These are phyloP conservation scores for Neomorphus geoffroyi DNA, from an alignment of 2,797 vertebrate species.

Conservation along the genomic window DNA sequence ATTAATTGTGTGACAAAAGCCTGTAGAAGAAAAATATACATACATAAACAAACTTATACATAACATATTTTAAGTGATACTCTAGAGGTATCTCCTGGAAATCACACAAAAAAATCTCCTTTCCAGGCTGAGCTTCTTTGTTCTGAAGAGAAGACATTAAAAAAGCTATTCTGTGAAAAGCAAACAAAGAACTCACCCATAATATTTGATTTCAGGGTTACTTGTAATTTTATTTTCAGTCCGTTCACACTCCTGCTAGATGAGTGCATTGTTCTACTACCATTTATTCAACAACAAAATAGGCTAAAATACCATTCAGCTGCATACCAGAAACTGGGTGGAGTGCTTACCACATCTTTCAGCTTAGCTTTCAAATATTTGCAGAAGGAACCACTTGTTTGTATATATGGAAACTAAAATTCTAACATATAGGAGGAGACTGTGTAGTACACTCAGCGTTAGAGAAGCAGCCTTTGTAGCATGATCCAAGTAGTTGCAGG, in stretches of 20 bases:
- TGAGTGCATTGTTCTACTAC: not conserved
- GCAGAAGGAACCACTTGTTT: constrained; percentile 23
- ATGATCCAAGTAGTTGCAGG: not conserved
- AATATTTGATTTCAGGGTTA: not conserved
- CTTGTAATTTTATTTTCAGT: not conserved
- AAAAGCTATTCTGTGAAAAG: not conserved
- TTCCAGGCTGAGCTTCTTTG: not conserved
- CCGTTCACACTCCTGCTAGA: not conserved
- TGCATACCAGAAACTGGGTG: constrained; percentile 15
- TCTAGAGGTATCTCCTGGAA: not conserved
- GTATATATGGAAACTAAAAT: not conserved
- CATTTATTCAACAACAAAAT: constrained; percentile 27
- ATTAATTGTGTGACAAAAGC: not conserved
- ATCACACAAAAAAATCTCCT: not conserved
- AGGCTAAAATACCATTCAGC: not conserved
- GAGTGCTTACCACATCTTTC: not conserved
- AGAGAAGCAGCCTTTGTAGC: not conserved
- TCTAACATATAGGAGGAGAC: not conserved
- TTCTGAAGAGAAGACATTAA: not conserved
- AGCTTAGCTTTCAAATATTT: constrained; percentile 48
- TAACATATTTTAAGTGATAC: not conserved
- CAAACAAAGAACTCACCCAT: not conserved
- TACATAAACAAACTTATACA: not conserved
- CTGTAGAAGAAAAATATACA: not conserved
- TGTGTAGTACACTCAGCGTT: not conserved